These are phyloP conservation scores for Phocoena sinus DNA, from an alignment of 2,113 vertebrate species.

Conservation along the genomic window DNA sequence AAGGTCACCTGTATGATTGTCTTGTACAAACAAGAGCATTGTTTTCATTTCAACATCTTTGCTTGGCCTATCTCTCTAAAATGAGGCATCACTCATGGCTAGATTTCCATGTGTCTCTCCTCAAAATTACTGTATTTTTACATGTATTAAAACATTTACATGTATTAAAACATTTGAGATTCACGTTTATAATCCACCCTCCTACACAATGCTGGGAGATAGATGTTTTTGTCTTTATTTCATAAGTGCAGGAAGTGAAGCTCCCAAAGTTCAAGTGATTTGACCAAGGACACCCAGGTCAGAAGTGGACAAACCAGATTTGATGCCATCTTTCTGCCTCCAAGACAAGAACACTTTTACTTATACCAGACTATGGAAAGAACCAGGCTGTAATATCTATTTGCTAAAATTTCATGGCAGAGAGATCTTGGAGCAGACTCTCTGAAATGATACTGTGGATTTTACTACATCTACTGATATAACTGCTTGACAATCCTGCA, in stretches of 20 bases:
- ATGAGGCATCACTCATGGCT: too few species aligned
- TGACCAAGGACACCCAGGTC: background rate
- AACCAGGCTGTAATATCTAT: slow-evolving; percentile 37
- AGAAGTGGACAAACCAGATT: background rate
- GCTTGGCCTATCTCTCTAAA: background rate
- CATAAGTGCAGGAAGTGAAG: background rate
- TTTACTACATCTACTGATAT: slow-evolving; percentile 55
- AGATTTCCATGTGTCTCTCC: background rate
- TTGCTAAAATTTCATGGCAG: background rate
- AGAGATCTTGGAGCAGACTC: slow-evolving; percentile 51
- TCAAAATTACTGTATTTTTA: background rate
- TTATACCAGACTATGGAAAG: background rate
- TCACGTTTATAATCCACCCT: background rate
- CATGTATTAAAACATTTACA: background rate
- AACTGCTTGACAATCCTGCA: background rate
- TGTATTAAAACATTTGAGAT: background rate
- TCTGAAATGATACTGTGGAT: slow-evolving; percentile 64
- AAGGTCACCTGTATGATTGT: background rate
- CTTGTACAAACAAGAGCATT: background rate
- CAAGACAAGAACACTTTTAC: background rate
- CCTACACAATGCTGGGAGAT: background rate
- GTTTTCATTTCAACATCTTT: background rate
- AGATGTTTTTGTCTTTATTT: background rate
- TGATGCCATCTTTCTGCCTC: background rate
- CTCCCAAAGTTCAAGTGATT: background rate